Conservation (phyloP, 2,797 vertebrate genomes). For the Poecile montanus region DNA sequence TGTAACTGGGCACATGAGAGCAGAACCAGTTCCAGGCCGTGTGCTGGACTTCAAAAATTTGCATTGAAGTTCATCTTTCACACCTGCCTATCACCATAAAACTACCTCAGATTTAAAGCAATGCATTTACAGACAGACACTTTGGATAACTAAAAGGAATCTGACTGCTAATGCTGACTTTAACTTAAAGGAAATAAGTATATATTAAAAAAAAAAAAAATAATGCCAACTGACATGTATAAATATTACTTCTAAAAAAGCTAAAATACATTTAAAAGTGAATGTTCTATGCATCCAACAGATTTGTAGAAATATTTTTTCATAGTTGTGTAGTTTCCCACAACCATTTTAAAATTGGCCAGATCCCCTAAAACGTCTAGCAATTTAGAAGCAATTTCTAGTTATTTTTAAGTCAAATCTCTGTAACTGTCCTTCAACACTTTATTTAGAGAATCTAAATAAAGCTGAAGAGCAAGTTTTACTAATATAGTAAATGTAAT, state of each 20-base stretch:
- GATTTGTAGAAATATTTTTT: background rate
- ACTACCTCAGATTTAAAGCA: background rate
- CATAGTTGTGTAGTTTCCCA: background rate
- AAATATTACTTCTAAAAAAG: background rate
- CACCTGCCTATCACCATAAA: background rate
- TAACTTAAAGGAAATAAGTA: background rate
- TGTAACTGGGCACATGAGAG: rapidly evolving
- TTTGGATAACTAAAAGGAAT: background rate
- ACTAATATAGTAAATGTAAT: background rate
- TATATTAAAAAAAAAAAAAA: background rate
- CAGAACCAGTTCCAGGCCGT: rapidly evolving
- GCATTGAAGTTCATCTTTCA: background rate
- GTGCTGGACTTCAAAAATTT: background rate
- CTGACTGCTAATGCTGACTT: background rate
- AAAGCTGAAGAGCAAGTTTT: background rate
- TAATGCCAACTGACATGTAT: background rate
- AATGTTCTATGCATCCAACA: background rate
- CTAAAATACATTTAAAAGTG: background rate
- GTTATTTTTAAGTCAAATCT: background rate
- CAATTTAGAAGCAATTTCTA: background rate
- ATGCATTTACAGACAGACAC: background rate
- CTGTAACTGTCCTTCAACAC: background rate
- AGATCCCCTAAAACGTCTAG: background rate
- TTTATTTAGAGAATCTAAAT: background rate
- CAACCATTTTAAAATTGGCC: background rate